Evolutionary conservation across 2,888 invertebrate species (phyloP), one percentile per base, ranked within the genome.

Genomic region (Caenorhabditis doughertyi): DNA sequence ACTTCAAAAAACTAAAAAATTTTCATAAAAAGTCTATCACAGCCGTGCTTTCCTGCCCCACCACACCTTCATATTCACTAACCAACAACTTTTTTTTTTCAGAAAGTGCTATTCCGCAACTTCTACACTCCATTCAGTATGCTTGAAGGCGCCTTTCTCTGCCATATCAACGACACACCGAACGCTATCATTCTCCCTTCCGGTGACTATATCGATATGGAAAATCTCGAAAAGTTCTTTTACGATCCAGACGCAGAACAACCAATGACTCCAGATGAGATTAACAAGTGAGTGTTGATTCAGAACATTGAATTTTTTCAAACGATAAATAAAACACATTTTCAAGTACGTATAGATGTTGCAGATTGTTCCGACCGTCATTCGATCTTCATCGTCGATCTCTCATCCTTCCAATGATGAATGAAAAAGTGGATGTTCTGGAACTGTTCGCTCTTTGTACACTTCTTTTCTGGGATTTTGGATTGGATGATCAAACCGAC

Each of bases 51-150:
- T n/a, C n/a, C n/a, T n/a, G n/a, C n/a, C n/a, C n/a, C n/a, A n/a
- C n/a, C n/a, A n/a, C n/a, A n/a, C n/a, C n/a, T n/a, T n/a, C n/a
- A n/a, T n/a, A n/a, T n/a, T n/a, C n/a, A n/a, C n/a, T n/a, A n/a
- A n/a, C n/a, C n/a, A n/a, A n/a, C n/a, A n/a, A n/a, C n/a, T n/a
- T n/a, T n/a, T n/a, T n/a, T n/a, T 9, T 60, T 77, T n/a, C 77
- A 77, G 80, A 77, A 67, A 53, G 53, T 82, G 0, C 62, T 82
- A 0, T 82, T 82, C 68, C 65, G 55, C n/a, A 82, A 82, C n/a
- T 82, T 82, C 62, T 82, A 67, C 47, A 58, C 77, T 4, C 25
- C 58, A 13, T 82, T 82, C 47, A 60, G 44, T 8, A 47, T 82
- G 71, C 51, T 82, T 23, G 77, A 82, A 60, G 67, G 72, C 2